Base-by-base conservation (phyloP, 2,797 vertebrate genomes). In the Nyctalus aviator region DNA sequence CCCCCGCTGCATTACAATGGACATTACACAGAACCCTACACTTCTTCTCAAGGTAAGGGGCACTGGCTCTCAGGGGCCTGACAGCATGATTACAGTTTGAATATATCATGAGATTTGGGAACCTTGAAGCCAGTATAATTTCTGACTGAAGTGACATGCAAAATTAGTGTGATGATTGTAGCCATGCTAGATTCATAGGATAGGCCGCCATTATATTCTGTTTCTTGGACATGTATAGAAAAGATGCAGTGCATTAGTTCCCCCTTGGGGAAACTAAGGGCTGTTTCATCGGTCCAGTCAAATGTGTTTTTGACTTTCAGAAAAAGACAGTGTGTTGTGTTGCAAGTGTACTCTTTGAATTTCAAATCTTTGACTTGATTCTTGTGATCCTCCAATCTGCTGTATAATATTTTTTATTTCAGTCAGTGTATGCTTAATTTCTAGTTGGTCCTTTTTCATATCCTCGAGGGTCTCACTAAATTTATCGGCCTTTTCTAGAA, bases 1-100 rank as follows among this genome's bases (percentile, higher is more conserved):
- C 98, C 99, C 64, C 99, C 99, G 96, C 98, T 99, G 98, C 99
- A 99, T 98, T 99, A 99, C 98, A 99, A 99, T 69, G 99, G 99
- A 94, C 99, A 99, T 97, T 99, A 99, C 95, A 98, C 98, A 25
- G 99, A 99, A 93, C 99, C 99, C 1, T 99, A 99, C 97, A 98
- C 99, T 44, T 99, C 99, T 53, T 99, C 99, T 69, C 99, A 99
- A 99, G 99, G 99, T 99, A 98, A 96, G 93, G 93, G 84, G 41
- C n/a, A 2, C 77, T 1, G 0, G 30, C 81, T 64, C 48, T 75
- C 66, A 81, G 85, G 84, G 50, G 83, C 41, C 6, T 15, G 21
- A 21, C 21, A 25, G 6, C 72, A n/a, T 75, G 62, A 15, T 20
- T 37, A 1, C 62, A 25, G 9, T 46, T 6, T 59, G 50, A 83